Conservation (phyloP, 2,113 vertebrate genomes). For the Scomber colias region DNA sequence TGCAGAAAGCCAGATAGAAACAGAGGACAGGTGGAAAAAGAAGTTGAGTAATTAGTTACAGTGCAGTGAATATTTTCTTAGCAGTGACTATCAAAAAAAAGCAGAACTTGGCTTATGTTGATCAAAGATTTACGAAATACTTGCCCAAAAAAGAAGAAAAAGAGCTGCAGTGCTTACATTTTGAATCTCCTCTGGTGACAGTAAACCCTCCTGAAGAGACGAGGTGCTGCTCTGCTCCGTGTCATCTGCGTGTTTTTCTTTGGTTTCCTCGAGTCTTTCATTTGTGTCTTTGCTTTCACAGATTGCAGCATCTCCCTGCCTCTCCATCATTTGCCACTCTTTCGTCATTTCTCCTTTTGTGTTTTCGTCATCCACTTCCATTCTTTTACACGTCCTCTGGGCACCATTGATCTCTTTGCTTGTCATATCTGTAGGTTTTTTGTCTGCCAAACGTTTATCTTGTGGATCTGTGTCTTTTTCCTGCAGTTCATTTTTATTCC, state of each 20-base stretch:
- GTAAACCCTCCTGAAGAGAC: constrained; percentile 47
- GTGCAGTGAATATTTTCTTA: background rate
- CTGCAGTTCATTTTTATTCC: background rate
- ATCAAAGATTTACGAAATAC: too few relatives aligned
- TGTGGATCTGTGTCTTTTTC: background rate
- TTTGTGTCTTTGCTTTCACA: background rate
- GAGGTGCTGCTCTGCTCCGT: constrained; percentile 14
- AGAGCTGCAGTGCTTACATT: constrained; percentile 62
- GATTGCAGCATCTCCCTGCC: background rate
- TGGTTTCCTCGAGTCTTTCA: background rate
- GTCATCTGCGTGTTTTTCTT: background rate
- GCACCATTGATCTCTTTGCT: background rate
- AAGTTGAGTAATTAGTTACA: constrained; percentile 17
- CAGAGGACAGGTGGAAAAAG: constrained; percentile 29
- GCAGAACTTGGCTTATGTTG: too few relatives aligned
- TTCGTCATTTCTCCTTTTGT: background rate
- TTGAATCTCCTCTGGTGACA: constrained; percentile 74
- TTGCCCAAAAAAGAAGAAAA: too few relatives aligned
- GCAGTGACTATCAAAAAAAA: too few relatives aligned
- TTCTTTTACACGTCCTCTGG: background rate
- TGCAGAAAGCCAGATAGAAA: constrained; percentile 16
- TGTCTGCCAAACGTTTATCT: background rate
- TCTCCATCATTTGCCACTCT: background rate
- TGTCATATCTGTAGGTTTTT: background rate
- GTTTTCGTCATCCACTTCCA: background rate